A percentile compares a stretch with the other conserved stretches of the same genome.
phyloP scores from a whole-genome alignment of 2,113 vertebrate genomes.

The Promerops cafer region DNA sequence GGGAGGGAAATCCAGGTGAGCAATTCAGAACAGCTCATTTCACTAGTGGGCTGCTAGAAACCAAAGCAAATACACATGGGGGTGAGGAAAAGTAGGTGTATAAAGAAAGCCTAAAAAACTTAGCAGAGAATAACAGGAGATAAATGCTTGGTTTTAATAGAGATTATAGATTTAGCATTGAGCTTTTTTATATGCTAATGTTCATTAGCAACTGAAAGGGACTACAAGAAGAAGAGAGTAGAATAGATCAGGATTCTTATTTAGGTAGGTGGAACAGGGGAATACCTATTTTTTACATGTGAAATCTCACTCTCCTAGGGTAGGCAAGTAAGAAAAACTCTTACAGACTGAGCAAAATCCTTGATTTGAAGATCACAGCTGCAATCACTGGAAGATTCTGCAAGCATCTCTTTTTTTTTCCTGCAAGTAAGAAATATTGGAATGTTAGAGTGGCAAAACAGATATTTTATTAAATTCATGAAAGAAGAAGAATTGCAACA shows the following conservation, averaged over 20 bases:
- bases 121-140: not conserved
- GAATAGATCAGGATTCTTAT: not conserved
- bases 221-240: not conserved
- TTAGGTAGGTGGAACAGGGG: not conserved
- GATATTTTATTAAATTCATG: not conserved
- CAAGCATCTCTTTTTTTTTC: not conserved
- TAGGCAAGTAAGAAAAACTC: not conserved
- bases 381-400: not conserved
- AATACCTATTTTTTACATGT: not conserved
- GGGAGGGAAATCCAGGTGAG: not conserved
- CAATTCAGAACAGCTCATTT: not conserved
- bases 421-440: not conserved
- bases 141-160: not conserved
- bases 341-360: not conserved
- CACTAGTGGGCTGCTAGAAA: not conserved
- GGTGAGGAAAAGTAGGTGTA: not conserved
- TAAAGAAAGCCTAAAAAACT: not conserved
- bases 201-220: conserved; percentile 4
- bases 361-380: not conserved
- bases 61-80: not conserved
- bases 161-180: not conserved
- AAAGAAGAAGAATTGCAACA: not conserved
- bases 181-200: not conserved
- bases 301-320: not conserved
- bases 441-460: not conserved